phyloP scores from a whole-genome alignment of 2,113 vertebrate genomes.

The Rhea americana region DNA sequence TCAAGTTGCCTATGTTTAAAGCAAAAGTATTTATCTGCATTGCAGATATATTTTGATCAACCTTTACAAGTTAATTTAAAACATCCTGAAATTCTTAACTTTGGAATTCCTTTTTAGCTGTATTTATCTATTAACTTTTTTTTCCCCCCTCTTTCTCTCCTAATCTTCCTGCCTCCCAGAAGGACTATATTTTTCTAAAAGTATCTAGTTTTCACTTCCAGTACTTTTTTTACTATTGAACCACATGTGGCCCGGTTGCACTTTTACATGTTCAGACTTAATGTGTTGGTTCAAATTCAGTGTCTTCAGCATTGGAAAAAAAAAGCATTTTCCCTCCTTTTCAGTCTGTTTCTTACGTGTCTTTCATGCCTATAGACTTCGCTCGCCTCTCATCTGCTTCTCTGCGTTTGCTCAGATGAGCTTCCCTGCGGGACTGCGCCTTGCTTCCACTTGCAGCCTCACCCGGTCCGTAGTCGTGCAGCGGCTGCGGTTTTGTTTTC shows the following conservation, averaged over 20 bases:
- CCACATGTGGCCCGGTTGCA: not conserved
- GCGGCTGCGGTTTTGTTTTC: not conserved
- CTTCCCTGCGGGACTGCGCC: not conserved
- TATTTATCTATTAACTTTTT: not conserved
- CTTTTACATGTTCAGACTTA: not conserved
- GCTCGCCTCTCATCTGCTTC: not conserved
- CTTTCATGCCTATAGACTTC: not conserved
- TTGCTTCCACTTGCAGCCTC: not conserved
- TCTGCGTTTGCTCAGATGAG: not conserved
- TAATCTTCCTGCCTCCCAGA: not conserved
- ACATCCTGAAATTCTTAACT: not conserved
- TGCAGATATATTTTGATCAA: not conserved
- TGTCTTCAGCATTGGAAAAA: not conserved
- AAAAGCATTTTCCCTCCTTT: not conserved
- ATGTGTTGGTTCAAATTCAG: not conserved
- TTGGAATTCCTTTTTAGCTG: not conserved
- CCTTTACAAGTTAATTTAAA: not conserved
- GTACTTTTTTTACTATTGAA: not conserved
- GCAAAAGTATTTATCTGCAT: not conserved
- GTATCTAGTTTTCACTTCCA: not conserved
- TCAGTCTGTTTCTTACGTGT: not conserved
- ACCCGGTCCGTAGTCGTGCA: not conserved
- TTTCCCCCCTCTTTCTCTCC: not conserved
- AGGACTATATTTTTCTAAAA: not conserved
- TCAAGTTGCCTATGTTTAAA: not conserved